Evolutionary conservation across 1,140 invertebrate species (phyloP), one percentile per base, ranked within the genome.

Genomic region (Thaumatotibia leucotreta): DNA sequence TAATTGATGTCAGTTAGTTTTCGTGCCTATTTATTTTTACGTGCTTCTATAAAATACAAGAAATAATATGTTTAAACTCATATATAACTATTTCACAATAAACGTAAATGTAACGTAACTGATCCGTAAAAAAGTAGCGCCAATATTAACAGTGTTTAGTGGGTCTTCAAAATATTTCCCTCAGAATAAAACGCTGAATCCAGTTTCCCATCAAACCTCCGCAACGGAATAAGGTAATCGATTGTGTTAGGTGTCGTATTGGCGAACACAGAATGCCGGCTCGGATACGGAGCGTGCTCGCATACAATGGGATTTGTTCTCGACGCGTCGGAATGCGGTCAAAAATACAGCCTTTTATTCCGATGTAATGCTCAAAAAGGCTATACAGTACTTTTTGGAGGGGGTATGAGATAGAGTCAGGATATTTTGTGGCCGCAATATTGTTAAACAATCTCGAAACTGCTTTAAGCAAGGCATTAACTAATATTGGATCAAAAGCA

Each of bases 241-340:
- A 75, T 74, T 79, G 68, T 74, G 67, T 62, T 69, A 74, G 73
- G 75, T 77, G 75, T 77, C 54, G 45, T 70, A 72, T 74, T 66
- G 58, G 67, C 61, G 65, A 61, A 20, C 52, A 68, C 77, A 75
- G 24, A 74, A 71, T 64, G 58, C 64, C 67, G 61, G 29, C 45
- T 69, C 54, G 66, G 73, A 65, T 62, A 71, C 70, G 73, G 69
- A 68, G 63, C 61, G 66, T 70, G 71, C 66, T 33, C 66, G 20
- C 11, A 23, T 66, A 76, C 74, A 79, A 79, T 77, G 64, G 52
- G 61, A 54, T 69, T 62, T 33, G 32, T 35, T 62, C 32, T 58
- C 52, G 52, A 58, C 52, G 24, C 24, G 52, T 27, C n/a, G 52
- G 52, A 58, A 58, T 58, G 52, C 52, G 52, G 52, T 3, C 52